Percentiles rank a stretch among this genome's conserved stretches.
phyloP scores from a whole-genome alignment of 2,113 vertebrate genomes.

The Xyliphius kryptos region DNA sequence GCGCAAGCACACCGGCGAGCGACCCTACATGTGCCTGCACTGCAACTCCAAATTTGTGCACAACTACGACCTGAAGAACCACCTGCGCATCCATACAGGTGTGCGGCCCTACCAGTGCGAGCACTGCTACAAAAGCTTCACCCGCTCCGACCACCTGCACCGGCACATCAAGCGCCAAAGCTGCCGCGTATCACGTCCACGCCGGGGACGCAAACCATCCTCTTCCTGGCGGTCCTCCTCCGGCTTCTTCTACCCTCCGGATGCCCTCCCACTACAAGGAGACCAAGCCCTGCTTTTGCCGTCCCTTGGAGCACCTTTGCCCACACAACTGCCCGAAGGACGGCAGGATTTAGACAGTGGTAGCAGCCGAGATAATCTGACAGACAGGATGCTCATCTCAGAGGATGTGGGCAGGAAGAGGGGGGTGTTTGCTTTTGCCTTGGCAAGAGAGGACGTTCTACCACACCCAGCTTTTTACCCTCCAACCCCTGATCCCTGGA shows the following conservation, averaged over 20 bases:
- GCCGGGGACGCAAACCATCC: conserved; percentile 80
- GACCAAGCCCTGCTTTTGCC: conserved; percentile 59
- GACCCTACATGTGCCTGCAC: conserved; percentile 95
- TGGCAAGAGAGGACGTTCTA: conserved; percentile 79
- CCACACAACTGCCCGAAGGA: conserved; percentile 68
- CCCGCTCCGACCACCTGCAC: conserved; percentile 92
- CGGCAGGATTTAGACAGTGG: conserved; percentile 69
- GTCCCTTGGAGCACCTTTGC: conserved; percentile 52
- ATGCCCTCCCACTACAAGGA: conserved; percentile 50
- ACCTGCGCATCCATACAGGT: conserved; percentile 96
- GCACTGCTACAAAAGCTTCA: conserved; percentile 99
- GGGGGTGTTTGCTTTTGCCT: conserved; percentile 79
- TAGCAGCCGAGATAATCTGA: conserved; percentile 67
- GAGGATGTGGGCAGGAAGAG: conserved; percentile 79
- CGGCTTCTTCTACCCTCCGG: conserved; percentile 69
- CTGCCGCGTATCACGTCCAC: conserved; percentile 80
- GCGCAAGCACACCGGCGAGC: conserved; percentile 95
- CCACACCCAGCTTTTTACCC: conserved; percentile 78
- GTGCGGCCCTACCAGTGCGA: conserved; percentile 95
- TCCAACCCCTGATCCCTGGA: conserved; percentile 78
- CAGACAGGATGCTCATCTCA: conserved; percentile 64
- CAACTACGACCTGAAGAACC: conserved; percentile 99
- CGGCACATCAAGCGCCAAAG: conserved; percentile 96
- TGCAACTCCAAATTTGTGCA: conserved; percentile 98
- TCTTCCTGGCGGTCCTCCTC: conserved; percentile 72